A percentile compares a stretch with the other conserved stretches of the same genome.
phyloP scores from a whole-genome alignment of 2,797 vertebrate species.

The Polyboroides typus region DNA sequence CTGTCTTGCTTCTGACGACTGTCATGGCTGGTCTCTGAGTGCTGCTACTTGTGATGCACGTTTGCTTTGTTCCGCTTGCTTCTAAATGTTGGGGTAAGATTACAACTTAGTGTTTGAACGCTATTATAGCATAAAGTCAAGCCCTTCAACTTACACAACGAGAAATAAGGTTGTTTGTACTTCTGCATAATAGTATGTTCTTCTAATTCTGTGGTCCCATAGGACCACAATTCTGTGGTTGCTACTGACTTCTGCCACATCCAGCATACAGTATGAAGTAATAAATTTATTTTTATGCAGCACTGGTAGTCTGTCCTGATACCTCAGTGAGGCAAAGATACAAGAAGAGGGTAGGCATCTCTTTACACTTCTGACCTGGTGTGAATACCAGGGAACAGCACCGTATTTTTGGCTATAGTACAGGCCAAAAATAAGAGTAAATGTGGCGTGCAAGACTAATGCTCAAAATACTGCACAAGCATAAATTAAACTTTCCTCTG shows the following conservation, averaged over 20 bases:
- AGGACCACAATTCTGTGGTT: neutral
- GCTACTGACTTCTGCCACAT: neutral
- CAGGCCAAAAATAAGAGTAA: neutral
- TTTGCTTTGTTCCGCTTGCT: neutral
- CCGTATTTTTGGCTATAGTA: neutral
- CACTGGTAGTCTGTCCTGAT: neutral
- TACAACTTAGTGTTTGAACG: neutral
- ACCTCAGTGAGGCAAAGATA: neutral
- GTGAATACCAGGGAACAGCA: neutral
- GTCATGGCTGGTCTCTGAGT: neutral
- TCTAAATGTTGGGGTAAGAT: neutral
- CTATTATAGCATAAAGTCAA: neutral
- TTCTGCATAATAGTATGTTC: neutral
- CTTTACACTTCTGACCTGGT: neutral
- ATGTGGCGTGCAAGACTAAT: neutral
- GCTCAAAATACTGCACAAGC: neutral
- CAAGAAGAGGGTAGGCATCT: neutral
- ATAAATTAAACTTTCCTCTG: neutral
- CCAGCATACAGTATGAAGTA: neutral
- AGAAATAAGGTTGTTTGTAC: neutral
- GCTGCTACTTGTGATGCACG: neutral
- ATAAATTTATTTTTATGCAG: slow-evolving; percentile 21
- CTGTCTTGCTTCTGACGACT: neutral
- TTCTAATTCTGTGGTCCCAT: neutral
- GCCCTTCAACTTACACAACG: neutral